A percentile compares a stretch with the other conserved stretches of the same genome.
Evolutionary conservation across 2,888 invertebrate genomes (phyloP).

Genomic region (Kryphioiulus occultus): DNA sequence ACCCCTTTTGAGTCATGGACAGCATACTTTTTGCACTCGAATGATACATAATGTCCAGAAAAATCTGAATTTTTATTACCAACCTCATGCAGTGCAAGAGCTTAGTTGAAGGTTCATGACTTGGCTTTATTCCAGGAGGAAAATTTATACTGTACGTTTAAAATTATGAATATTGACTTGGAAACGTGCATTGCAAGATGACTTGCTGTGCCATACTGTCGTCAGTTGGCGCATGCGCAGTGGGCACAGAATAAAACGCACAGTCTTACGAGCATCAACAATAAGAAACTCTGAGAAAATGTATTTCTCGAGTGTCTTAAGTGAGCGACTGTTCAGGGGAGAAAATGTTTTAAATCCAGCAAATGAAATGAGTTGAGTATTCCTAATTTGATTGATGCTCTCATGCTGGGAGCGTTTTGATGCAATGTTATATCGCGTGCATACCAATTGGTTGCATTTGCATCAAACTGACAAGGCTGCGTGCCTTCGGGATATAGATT

Average conservation of each 20-base stretch:
- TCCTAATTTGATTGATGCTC: conserved; percentile 3
- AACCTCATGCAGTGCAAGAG: not conserved
- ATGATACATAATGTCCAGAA: conserved; percentile 7
- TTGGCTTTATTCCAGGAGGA: not conserved
- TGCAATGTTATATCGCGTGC: not conserved
- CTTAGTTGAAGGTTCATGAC: not conserved
- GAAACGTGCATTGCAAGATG: not conserved
- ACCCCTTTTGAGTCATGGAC: not conserved
- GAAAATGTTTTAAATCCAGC: conserved; percentile 3
- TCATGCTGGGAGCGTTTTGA: not conserved
- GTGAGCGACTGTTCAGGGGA: not conserved
- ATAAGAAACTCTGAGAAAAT: not conserved
- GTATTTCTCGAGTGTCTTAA: not conserved
- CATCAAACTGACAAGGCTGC: not conserved
- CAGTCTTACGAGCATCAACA: not conserved
- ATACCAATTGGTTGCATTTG: not conserved
- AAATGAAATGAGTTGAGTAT: not conserved
- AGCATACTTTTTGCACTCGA: not conserved
- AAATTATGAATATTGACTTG: not conserved
- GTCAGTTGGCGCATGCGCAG: not conserved
- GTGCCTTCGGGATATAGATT: not conserved
- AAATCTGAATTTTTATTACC: conserved; percentile 14
- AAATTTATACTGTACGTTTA: not conserved
- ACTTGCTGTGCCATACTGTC: not conserved
- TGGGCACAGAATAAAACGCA: not conserved